Percentiles rank a stretch among this genome's conserved stretches.
These are phyloP conservation scores for Acanthurus tractus DNA, from an alignment of 2,797 vertebrate genomes.

Conservation along the genomic window DNA sequence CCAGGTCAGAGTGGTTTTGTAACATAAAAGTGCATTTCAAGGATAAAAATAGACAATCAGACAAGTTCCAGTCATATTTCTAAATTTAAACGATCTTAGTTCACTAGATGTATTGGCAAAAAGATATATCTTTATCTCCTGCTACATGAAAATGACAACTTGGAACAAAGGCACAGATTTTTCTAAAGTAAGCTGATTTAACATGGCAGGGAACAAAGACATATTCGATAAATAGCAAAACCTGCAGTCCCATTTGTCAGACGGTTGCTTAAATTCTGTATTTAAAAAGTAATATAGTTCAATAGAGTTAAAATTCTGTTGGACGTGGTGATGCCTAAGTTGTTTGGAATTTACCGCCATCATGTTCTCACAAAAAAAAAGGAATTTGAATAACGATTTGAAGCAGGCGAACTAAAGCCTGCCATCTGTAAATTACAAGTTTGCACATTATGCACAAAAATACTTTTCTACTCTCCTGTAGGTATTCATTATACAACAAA, in stretches of 20 bases:
- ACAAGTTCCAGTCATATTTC: background rate
- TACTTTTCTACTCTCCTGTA: background rate
- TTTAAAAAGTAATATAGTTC: background rate
- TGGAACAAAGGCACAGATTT: background rate
- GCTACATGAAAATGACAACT: background rate
- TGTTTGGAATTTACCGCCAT: background rate
- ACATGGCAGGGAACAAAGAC: background rate
- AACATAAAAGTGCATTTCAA: background rate
- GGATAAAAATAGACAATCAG: background rate
- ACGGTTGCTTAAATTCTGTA: background rate
- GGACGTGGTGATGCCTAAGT: background rate
- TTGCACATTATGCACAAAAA: background rate
- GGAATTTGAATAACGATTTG: background rate
- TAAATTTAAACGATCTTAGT: background rate
- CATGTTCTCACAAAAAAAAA: background rate
- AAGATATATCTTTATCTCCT: background rate
- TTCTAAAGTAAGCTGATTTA: background rate
- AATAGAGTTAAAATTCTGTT: background rate
- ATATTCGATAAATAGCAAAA: background rate
- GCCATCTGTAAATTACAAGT: background rate
- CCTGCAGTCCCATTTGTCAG: background rate
- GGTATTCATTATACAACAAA: background rate
- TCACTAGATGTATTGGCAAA: background rate
- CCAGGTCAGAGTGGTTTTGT: background rate
- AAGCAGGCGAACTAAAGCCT: background rate